Percentiles rank a stretch among this genome's conserved stretches.
Conservation (phyloP, 2,113 vertebrate species). For the Sinocyclocheilus anshuiensis region DNA sequence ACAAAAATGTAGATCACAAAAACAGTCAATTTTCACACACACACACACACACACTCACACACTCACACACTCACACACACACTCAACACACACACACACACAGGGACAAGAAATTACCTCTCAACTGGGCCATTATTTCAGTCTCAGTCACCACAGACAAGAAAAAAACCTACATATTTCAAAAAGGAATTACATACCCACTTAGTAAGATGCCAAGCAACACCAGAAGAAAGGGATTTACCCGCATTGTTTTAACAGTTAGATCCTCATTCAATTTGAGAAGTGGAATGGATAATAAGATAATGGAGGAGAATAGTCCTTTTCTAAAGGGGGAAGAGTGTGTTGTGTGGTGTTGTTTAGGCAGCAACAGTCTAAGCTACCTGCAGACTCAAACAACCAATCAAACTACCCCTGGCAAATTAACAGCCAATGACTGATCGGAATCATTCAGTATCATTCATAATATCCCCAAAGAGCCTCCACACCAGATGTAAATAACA, state of each 20-base stretch:
- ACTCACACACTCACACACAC: too few relatives aligned
- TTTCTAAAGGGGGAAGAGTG: too few relatives aligned
- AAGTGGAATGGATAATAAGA: neutral
- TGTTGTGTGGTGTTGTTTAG: neutral
- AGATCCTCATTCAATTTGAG: too few relatives aligned
- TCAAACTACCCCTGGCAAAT: neutral
- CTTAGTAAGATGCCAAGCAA: constrained; percentile 3
- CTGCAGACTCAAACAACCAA: neutral
- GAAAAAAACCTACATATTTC: neutral
- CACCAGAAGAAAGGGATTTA: neutral
- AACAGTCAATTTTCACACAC: neutral
- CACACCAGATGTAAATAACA: neutral
- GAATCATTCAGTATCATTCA: neutral
- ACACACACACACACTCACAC: too few relatives aligned
- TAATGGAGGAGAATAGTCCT: neutral
- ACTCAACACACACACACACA: too few relatives aligned
- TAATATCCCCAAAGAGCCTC: neutral
- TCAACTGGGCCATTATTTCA: neutral
- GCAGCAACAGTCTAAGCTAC: neutral
- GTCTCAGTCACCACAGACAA: neutral
- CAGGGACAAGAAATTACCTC: neutral
- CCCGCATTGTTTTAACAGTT: constrained; percentile 15
- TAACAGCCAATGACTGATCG: neutral
- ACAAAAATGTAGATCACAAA: too few relatives aligned
- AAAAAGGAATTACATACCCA: neutral